Evolutionary conservation across 2,888 invertebrate genomes (phyloP), one percentile per base, ranked within the genome.

Genomic region (Phymatocera aterrima): DNA sequence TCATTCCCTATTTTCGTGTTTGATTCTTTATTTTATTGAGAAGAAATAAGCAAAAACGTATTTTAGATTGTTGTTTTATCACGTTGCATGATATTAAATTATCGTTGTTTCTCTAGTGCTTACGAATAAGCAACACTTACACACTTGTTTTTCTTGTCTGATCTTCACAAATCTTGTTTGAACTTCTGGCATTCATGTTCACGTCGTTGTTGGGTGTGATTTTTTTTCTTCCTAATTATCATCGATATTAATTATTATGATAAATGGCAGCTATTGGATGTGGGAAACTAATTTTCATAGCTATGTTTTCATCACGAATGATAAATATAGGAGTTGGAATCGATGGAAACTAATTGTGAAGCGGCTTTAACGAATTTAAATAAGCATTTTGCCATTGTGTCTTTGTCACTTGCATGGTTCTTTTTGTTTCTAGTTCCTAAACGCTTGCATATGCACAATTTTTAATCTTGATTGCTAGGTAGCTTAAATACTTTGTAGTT

Each of bases 21-120:
- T 37, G 3, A 18, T 54, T 64, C 18, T 64, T 1, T 37, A 37
- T 64, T 34, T 37, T 40, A n/a, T 37, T 68, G 84, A 83, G 80
- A 82, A 80, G 65, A 61, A 79, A 46, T 51, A 18, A 70, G 31
- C 70, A 10, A 12, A n/a, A 46, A 70, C 28, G 48, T 43, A 37
- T 5, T 40, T 37, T 34, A 37, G 37, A 34, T n/a, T 68, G 15
- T 68, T 46, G 18, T 65, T 65, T 65, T 3, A 21, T 21, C 21
- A 8, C 40, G 34, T 40, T 40, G 40, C 21, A 40, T 68, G 46
- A n/a, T 37, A 18, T 8, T 21, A 21, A 40, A 28, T 10, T 1
- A 68, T 43, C 15, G 24, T 28, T 46, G 10, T 40, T 6, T 21
- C 34, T 64, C 8, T 64, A n/a, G 18, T 1, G 8, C 21, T 2